A percentile compares a stretch with the other conserved stretches of the same genome.
phyloP scores from a whole-genome alignment of 2,888 invertebrate species.

The Pseudanteris insignis region DNA sequence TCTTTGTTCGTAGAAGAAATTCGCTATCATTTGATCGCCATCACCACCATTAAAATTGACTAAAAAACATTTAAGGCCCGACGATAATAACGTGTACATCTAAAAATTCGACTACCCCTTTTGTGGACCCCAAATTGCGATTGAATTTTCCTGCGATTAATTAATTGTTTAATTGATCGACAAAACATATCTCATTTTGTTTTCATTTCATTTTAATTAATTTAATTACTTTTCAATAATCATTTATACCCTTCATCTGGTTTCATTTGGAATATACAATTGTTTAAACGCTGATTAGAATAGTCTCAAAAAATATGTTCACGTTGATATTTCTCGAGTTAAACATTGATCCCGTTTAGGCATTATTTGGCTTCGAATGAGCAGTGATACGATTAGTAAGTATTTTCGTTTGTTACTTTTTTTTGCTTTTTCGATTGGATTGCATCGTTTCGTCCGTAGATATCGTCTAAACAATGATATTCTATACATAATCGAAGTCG shows the following conservation, averaged over 20 bases:
- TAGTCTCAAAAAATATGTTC: constrained; percentile 63
- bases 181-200: neutral
- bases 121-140: constrained; percentile 9
- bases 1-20: too few relatives aligned
- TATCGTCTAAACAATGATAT: constrained; percentile 29
- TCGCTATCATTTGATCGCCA: constrained; percentile 1
- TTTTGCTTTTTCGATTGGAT: constrained; percentile 10
- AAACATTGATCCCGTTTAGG: constrained; percentile 61
- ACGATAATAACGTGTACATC: constrained; percentile 16
- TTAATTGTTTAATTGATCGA: constrained; percentile 12
- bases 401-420: constrained; percentile 30
- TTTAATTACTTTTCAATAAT: too few relatives aligned
- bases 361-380: constrained; percentile 56
- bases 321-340: constrained; percentile 59
- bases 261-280: constrained; percentile 21
- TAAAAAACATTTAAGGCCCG: constrained; percentile 35
- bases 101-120: constrained; percentile 23
- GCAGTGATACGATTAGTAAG: constrained; percentile 51
- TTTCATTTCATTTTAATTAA: too few relatives aligned
- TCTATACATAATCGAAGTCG: constrained; percentile 5
- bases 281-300: constrained; percentile 50
- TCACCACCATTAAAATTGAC: constrained; percentile 30
- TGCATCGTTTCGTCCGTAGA: constrained; percentile 28
- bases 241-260: neutral
- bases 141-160: constrained; percentile 6